phyloP scores from a whole-genome alignment of 1,140 invertebrate species.

The Caenorhabditis briggsae region DNA sequence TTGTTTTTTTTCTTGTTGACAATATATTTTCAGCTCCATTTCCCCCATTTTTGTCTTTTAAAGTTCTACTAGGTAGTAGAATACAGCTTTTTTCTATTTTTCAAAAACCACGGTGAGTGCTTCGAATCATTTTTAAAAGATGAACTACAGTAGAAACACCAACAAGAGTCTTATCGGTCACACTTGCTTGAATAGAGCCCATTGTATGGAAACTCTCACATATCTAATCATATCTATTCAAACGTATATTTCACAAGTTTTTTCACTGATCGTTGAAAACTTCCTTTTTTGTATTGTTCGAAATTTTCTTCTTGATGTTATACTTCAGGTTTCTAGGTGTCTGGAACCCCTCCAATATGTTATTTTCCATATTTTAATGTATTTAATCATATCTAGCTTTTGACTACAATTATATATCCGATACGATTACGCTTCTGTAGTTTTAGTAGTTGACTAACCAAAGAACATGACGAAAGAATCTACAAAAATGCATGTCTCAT shows the following conservation, averaged over 20 bases:
- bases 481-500: neutral
- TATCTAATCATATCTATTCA: neutral
- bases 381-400: neutral
- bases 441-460: conserved; percentile 5
- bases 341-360: neutral
- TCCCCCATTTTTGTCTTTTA: neutral
- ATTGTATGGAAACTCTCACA: neutral
- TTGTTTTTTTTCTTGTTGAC: neutral
- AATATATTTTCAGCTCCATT: neutral
- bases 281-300: neutral
- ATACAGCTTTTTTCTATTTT: neutral
- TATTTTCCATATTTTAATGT: too few species aligned
- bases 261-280: conserved; percentile 22
- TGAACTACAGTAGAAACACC: too few species aligned
- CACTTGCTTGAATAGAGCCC: too few species aligned
- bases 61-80: neutral
- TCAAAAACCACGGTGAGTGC: too few species aligned
- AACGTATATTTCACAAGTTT: neutral
- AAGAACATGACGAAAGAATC: conserved; percentile 13
- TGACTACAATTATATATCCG: neutral
- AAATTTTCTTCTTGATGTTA: neutral
- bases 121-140: too few species aligned
- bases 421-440: neutral
- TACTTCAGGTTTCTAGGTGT: neutral
- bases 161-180: too few species aligned